Base-by-base conservation (phyloP, 2,888 invertebrate species). In the Caenorhabditis virilis region DNA sequence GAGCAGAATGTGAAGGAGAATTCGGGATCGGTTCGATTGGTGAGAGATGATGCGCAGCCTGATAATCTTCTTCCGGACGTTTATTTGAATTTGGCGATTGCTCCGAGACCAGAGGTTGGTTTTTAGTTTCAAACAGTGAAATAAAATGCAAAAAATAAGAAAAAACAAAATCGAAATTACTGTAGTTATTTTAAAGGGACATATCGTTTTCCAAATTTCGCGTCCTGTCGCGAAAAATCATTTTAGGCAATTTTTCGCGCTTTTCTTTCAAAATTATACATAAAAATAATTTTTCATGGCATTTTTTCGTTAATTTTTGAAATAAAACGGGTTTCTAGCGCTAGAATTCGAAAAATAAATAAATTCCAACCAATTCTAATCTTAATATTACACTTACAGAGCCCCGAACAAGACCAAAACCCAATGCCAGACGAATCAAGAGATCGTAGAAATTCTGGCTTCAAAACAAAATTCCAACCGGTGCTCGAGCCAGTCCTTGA, bases 1-100 rank as follows among this genome's bases (percentile, higher is more conserved):
- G 94, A 94, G 60, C 80, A 80, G 73, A 67, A 76, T 47, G 62
- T 77, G 11, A 82, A 79, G 46, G 76, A 75, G 20, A 77, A 69
- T 47, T 60, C 77, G 22, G 77, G 78, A 16, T 77, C 78, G 0
- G 79, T 82, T 18, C 58, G 80, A 25, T 56, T 82, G 22, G 74
- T 82, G 5, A 54, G 77, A 16, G 82, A 81, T 26, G 80, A 82
- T 23, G 76, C 73, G 2, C 82, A 82, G 58, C 76, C 78, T 3
- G 82, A 82, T 30, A 67, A 72, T 30, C 71, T 82, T 5, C 70
- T 82, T n/a, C 82, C 82, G 5, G 82, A 82, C 58, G 82, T 82
- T 23, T 82, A 82, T 47, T 62, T 82, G 33, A 71, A 72, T 42
- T 65, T 69, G 23, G 79, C 72, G 9, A 77, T 82, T 50, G 76